A percentile compares a stretch with the other conserved stretches of the same genome.
phyloP scores from a whole-genome alignment of 2,113 vertebrate species.

The Psophia crepitans region DNA sequence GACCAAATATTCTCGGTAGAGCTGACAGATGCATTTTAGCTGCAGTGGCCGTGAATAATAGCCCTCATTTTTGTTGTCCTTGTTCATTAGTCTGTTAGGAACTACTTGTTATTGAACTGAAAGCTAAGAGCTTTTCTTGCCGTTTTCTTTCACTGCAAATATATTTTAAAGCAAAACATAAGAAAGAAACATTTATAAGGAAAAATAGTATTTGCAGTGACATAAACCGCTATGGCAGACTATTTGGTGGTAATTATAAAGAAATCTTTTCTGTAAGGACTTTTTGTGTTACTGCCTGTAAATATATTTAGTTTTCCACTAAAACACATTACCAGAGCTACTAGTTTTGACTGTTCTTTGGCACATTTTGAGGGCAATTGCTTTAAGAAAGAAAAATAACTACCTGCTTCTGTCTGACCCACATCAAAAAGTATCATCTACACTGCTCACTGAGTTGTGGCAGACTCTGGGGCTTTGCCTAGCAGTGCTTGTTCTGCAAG shows the following conservation, averaged over 20 bases:
- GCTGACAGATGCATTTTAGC: neutral
- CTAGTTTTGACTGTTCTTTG: conserved; percentile 6
- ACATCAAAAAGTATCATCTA: neutral
- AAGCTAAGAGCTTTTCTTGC: neutral
- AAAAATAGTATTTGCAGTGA: neutral
- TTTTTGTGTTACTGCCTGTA: neutral
- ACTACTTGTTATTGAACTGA: neutral
- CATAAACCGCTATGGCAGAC: neutral
- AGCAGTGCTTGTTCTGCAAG: neutral
- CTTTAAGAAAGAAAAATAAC: neutral
- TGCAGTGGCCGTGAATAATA: neutral
- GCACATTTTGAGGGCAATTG: neutral
- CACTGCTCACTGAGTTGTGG: neutral
- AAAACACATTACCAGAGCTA: neutral
- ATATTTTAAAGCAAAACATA: neutral
- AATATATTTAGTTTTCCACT: neutral
- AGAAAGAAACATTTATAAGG: neutral
- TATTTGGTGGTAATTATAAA: neutral
- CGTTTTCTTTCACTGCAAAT: neutral
- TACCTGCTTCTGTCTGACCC: neutral
- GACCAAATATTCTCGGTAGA: neutral
- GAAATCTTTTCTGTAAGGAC: neutral
- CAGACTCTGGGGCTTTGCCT: neutral
- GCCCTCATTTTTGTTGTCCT: neutral
- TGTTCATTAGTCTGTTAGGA: neutral